These are phyloP conservation scores for Nyctibius bracteatus DNA, from an alignment of 2,113 vertebrate species.

Conservation along the genomic window DNA sequence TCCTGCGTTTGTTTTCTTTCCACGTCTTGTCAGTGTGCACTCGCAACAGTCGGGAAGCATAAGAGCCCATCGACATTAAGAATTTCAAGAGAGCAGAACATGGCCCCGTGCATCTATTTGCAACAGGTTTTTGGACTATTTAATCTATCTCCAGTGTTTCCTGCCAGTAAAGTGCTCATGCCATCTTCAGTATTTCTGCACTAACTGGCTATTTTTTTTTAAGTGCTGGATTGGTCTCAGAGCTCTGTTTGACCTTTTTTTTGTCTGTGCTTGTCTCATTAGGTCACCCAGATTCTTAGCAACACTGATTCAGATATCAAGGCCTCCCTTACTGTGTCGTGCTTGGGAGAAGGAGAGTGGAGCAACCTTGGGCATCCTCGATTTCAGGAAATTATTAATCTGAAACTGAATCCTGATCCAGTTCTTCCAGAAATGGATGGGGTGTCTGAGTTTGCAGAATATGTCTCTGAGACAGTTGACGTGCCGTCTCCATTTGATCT, in stretches of 20 bases:
- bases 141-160: background rate
- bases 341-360: slow-evolving; percentile 89
- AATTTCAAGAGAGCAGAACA: background rate
- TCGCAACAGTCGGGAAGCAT: background rate
- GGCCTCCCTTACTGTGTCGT: slow-evolving; percentile 87
- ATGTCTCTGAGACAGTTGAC: slow-evolving; percentile 93
- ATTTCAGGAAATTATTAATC: slow-evolving; percentile 81
- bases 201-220: background rate
- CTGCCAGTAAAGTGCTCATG: background rate
- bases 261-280: slow-evolving; percentile 42
- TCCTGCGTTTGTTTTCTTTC: background rate
- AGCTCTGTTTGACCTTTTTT: background rate
- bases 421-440: slow-evolving; percentile 91
- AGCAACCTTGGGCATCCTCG: slow-evolving; percentile 84
- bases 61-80: background rate
- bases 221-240: background rate
- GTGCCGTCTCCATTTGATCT: slow-evolving; percentile 94
- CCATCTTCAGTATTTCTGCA: background rate
- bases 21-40: background rate
- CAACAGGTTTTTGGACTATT: background rate
- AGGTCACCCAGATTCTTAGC: slow-evolving; percentile 86
- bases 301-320: slow-evolving; percentile 74
- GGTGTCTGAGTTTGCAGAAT: slow-evolving; percentile 91
- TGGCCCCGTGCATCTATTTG: background rate
- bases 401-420: slow-evolving; percentile 86